Conservation (phyloP, 2,797 vertebrate genomes). For the Cheracebus regulus region DNA sequence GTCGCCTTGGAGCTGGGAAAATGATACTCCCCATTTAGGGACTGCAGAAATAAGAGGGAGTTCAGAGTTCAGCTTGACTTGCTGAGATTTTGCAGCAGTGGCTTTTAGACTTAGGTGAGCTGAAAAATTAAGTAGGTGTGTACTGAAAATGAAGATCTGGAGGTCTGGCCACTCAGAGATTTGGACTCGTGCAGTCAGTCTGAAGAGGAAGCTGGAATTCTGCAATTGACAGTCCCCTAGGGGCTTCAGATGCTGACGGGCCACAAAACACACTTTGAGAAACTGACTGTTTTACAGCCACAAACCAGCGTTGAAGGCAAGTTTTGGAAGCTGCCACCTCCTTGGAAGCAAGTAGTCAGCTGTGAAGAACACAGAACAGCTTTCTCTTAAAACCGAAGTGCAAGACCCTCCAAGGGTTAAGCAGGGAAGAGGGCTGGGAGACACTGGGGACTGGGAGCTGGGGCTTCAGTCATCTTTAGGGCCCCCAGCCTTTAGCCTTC, state of each 20-base stretch:
- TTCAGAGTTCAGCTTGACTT: neutral
- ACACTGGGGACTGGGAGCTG: rapidly evolving
- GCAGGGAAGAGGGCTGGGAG: neutral
- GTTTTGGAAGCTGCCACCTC: neutral
- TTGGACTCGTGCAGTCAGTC: neutral
- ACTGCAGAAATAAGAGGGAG: neutral
- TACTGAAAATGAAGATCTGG: neutral
- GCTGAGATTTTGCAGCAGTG: neutral
- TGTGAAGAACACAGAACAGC: neutral
- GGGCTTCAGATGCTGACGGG: neutral
- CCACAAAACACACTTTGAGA: neutral
- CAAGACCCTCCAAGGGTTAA: neutral
- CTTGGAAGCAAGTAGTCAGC: neutral
- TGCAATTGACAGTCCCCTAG: too few species aligned
- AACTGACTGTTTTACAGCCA: neutral
- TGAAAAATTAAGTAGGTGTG: neutral
- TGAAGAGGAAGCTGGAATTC: neutral
- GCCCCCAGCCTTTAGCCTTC: neutral
- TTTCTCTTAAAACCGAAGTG: neutral
- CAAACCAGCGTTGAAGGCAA: neutral
- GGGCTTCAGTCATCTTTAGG: neutral
- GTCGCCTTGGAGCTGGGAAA: neutral
- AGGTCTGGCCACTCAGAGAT: neutral
- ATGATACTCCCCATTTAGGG: neutral
- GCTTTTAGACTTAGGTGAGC: neutral